Base-by-base conservation (phyloP, 2,113 vertebrate genomes). In the Echinops telfairi region DNA sequence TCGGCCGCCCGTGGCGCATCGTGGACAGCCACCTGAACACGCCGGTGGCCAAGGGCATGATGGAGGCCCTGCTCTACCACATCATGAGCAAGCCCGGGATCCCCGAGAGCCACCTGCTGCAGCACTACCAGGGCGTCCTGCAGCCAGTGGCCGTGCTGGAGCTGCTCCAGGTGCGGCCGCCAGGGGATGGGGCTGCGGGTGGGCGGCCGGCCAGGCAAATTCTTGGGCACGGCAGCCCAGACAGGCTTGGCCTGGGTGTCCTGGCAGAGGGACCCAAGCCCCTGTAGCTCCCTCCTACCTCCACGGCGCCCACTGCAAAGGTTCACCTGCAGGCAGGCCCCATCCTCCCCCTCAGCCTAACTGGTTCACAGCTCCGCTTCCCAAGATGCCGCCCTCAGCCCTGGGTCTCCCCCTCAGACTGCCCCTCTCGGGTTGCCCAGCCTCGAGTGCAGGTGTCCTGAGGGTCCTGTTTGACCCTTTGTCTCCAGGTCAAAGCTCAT, bases 21-120 rank as follows among this genome's bases (percentile, higher is more conserved):
- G 99, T 99, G 90, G 99, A 99, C 0, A 98, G 99, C 23, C 98
- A 95, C 1, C 95, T 99, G 95, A 99, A 99, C 95, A 96, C 96
- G 19, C 98, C 98, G 0, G 99, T 99, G 97, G 99, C 99, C 87
- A 99, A 99, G 89, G 99, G 99, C 16, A 99, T 99, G 99, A 97
- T 99, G 98, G 99, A 99, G 89, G 98, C 98, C 0, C 25, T 99
- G 88, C 98, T 99, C 2, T 98, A 98, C 93, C 99, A 99, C 96
- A 86, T 99, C 98, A 99, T 99, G 99, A 98, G 96, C 2, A 97
- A 96, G 70, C 99, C 99, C 0, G 99, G 99, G 0, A 8, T 99
- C 53, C 98, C 98, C 0, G 98, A 99, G 97, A 95, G 95, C 0
- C 8, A 14, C 9, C 97, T 99, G 76, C 43, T 99, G 70, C 98